phyloP scores from a whole-genome alignment of 2,888 invertebrate genomes.

The Gordius sp. region DNA sequence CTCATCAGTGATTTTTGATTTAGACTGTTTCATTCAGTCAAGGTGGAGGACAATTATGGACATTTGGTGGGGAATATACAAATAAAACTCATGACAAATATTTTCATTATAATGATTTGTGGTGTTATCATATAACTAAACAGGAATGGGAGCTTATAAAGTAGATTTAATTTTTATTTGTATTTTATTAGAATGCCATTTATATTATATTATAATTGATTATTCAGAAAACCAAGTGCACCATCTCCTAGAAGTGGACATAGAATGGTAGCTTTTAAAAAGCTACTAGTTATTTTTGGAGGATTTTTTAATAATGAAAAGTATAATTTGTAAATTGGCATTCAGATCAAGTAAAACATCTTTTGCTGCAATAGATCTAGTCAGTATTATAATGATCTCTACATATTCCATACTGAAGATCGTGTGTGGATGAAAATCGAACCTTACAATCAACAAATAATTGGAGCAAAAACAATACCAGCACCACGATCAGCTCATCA shows the following conservation, averaged over 20 bases:
- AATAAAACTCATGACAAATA: background rate
- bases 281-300: background rate
- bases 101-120: conserved; percentile 2
- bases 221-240: background rate
- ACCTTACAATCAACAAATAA: background rate
- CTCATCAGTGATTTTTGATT: background rate
- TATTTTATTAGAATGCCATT: too few relatives aligned
- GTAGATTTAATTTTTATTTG: too few relatives aligned
- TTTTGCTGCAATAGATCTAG: background rate
- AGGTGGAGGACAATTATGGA: conserved; percentile 3
- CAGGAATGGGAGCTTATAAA: conserved; percentile 1
- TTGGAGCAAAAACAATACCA: background rate
- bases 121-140: background rate
- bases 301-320: conserved; percentile 7
- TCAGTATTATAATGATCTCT: conserved; percentile 11
- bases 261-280: background rate
- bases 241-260: conserved; percentile 13
- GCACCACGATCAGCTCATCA: background rate
- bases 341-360: background rate
- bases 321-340: background rate
- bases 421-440: background rate
- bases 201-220: background rate
- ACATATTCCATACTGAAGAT: conserved; percentile 10
- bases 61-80: conserved; percentile 4
- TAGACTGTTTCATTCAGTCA: background rate